Conservation (phyloP, 1,140 invertebrate species). For the Drosophila elegans region DNA sequence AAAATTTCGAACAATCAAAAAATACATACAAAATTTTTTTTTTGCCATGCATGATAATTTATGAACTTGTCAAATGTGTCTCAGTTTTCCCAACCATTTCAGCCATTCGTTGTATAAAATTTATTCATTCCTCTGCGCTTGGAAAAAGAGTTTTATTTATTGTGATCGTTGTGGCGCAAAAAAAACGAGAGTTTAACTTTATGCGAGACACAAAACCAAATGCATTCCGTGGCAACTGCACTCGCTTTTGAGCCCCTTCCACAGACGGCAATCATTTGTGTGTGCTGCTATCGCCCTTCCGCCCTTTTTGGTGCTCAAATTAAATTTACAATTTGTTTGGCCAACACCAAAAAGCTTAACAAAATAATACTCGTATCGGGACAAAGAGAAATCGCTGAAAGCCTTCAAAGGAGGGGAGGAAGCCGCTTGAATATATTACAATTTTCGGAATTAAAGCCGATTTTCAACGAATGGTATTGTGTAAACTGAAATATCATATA, state of each 20-base stretch:
- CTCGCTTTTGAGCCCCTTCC: slow-evolving; percentile 9
- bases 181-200: slow-evolving; percentile 34
- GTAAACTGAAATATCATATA: background rate
- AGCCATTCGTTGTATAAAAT: slow-evolving; percentile 15
- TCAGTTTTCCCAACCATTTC: slow-evolving; percentile 16
- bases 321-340: slow-evolving; percentile 53
- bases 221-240: slow-evolving; percentile 15
- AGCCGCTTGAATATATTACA: background rate
- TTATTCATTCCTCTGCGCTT: slow-evolving; percentile 42
- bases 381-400: slow-evolving; percentile 8
- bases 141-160: slow-evolving; percentile 46
- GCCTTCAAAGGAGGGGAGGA: background rate
- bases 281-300: slow-evolving; percentile 14
- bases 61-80: slow-evolving; percentile 63
- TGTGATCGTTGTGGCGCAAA: slow-evolving; percentile 25
- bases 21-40: slow-evolving; percentile 33
- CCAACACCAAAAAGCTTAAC: slow-evolving; percentile 17
- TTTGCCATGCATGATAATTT: slow-evolving; percentile 38
- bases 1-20: slow-evolving; percentile 29
- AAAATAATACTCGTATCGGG: slow-evolving; percentile 12
- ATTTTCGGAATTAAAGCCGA: background rate
- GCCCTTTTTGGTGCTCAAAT: slow-evolving; percentile 24
- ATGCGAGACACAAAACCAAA: slow-evolving; percentile 29
- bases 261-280: slow-evolving; percentile 19
- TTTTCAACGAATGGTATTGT: background rate